phyloP scores from a whole-genome alignment of 2,888 invertebrate genomes.

The Podotricha telesiphe region DNA sequence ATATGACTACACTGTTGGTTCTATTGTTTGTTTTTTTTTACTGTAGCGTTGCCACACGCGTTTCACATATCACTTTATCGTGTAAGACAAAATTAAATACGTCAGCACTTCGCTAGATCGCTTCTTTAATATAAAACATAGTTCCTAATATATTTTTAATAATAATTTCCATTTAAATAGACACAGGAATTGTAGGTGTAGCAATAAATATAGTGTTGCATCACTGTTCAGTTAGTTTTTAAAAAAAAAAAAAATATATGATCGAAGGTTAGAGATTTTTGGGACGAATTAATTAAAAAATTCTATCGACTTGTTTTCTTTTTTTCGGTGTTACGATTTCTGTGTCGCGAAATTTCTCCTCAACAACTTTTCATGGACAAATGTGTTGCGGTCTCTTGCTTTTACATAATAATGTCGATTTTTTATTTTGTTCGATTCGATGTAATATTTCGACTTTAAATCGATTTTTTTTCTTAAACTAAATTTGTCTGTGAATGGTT shows the following conservation, averaged over 20 bases:
- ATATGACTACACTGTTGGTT: slow-evolving; percentile 12
- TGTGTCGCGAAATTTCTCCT: slow-evolving; percentile 40
- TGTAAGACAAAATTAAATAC: slow-evolving; percentile 48
- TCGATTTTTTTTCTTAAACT: not conserved
- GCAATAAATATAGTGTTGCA: slow-evolving; percentile 3
- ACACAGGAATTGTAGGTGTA: slow-evolving; percentile 42
- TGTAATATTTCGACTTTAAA: not conserved
- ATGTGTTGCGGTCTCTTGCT: not conserved
- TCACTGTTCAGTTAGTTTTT: slow-evolving; percentile 4
- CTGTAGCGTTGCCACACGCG: slow-evolving; percentile 38
- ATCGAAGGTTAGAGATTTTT: not conserved
- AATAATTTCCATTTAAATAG: slow-evolving; percentile 34
- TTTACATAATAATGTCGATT: not conserved
- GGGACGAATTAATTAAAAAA: not conserved
- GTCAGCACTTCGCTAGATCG: slow-evolving; percentile 64
- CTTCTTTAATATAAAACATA: slow-evolving; percentile 63
- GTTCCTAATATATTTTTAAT: slow-evolving; percentile 63
- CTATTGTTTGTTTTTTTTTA: not conserved
- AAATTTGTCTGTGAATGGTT: slow-evolving; percentile 31
- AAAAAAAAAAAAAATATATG: not conserved
- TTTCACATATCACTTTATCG: slow-evolving; percentile 43
- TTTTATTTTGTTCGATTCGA: not conserved
- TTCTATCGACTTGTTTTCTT: slow-evolving; percentile 21
- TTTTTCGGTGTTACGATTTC: slow-evolving; percentile 35
- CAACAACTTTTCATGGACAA: slow-evolving; percentile 25